Base-by-base conservation (phyloP, 1,140 invertebrate genomes). In the Asbolus verrucosus region DNA sequence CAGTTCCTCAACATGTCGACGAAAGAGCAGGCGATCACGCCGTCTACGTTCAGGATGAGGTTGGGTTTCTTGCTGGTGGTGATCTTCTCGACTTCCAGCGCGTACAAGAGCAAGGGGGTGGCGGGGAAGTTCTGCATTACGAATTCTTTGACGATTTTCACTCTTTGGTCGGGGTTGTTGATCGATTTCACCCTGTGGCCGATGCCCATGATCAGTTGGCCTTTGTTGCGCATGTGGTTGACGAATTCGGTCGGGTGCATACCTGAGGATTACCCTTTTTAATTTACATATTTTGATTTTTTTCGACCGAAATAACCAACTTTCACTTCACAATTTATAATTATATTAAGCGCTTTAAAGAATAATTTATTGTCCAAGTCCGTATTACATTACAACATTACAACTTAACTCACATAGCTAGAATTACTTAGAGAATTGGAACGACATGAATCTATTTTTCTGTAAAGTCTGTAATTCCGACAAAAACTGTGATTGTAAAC, bases 11-110 rank as follows among this genome's bases (percentile, higher is more conserved):
- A 86, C 82, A 99, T 89, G 82, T 99, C 98, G 8, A 99, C 97
- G 84, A 99, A 98, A 3, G 95, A 91, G 18, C 95, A 95, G 1
- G 96, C 98, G 79, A 99, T 98, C 72, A 98, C 92, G 68, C 98
- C 98, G 85, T 99, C 98, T 6, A 99, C 98, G 84, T 99, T 99
- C 14, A 99, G 86, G 81, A 99, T 99, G 19, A 99, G 87, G 86
- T 99, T 99, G 11, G 98, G 98, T 84, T 99, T 99, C 88, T 99
- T 99, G 62, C 94, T 93, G 0, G 98, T 99, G 1, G 98, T 99
- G 72, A 99, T 98, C 81, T 98, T 97, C 79, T 99, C 98, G 11
- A 99, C 97, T 85, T 98, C 95, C 0, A 99, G 83, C 1, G 98
- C 98, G 83, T 98, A 99, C 73, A 94, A 88, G 1, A 99, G 86